Evolutionary conservation across 2,888 invertebrate species (phyloP).

Genomic region (Archaeoteleia sp.): DNA sequence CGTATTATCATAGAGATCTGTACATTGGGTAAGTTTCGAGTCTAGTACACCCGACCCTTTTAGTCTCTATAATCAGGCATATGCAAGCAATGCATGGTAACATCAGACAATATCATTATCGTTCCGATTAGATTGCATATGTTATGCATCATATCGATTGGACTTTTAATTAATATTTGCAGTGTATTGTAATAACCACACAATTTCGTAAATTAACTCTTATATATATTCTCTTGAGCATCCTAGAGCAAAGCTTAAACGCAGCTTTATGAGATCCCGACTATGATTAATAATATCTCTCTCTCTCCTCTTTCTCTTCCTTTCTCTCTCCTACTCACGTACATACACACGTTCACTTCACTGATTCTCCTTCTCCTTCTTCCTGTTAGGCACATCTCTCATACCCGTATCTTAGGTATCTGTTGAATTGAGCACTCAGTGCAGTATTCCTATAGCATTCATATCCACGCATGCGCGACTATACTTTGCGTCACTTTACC

Average conservation of each 20-base stretch:
- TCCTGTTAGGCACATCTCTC: conserved; percentile 39
- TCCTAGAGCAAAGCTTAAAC: conserved; percentile 35
- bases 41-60: no score
- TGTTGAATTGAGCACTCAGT: conserved; percentile 26
- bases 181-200: no score
- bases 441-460: conserved; percentile 42
- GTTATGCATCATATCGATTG: no score
- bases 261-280: conserved; percentile 72
- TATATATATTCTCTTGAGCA: conserved; percentile 11
- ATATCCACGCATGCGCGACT: background rate
- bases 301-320: conserved; percentile 12
- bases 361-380: conserved; percentile 4
- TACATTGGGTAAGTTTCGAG: no score
- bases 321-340: background rate
- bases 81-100: no score
- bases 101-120: no score
- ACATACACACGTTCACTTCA: no score
- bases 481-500: background rate
- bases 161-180: no score
- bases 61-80: no score
- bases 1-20: conserved; percentile 21
- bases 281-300: conserved; percentile 71
- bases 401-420: conserved; percentile 46
- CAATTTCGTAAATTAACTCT: no score
- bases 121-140: no score